Evolutionary conservation across 2,797 vertebrate species (phyloP).

Genomic region (Acrossocheilus wenchowensis): DNA sequence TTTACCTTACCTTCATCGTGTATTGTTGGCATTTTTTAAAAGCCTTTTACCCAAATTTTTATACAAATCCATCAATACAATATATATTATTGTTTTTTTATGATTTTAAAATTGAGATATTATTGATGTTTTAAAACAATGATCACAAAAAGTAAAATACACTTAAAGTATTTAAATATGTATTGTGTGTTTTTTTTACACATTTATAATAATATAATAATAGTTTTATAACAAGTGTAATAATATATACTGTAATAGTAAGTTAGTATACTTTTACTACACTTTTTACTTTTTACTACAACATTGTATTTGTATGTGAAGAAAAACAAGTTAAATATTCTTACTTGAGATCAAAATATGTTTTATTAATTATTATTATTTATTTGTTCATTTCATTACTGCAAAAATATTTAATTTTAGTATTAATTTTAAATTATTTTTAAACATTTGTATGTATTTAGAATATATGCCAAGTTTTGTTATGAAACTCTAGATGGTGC

Average conservation of each 20-base stretch:
- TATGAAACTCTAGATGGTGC: too few species aligned
- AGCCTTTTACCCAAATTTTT: not conserved
- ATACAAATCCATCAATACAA: not conserved
- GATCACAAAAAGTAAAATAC: not conserved
- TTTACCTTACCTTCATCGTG: not conserved
- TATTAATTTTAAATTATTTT: too few species aligned
- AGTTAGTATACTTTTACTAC: not conserved
- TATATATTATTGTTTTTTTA: not conserved
- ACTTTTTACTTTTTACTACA: not conserved
- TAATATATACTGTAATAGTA: not conserved
- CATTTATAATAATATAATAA: not conserved
- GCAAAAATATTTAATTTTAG: not conserved
- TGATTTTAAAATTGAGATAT: not conserved
- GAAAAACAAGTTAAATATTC: not conserved
- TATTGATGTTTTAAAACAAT: not conserved
- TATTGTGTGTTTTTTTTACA: not conserved
- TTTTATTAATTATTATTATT: not conserved
- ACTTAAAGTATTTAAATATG: not conserved
- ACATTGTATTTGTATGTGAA: not conserved
- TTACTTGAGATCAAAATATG: not conserved
- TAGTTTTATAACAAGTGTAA: not conserved
- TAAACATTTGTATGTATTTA: too few species aligned
- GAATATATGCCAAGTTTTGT: too few species aligned
- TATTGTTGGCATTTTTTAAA: not conserved
- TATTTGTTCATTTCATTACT: not conserved